Evolutionary conservation across 2,797 vertebrate genomes (phyloP).

Genomic region (Glyptemys insculpta): DNA sequence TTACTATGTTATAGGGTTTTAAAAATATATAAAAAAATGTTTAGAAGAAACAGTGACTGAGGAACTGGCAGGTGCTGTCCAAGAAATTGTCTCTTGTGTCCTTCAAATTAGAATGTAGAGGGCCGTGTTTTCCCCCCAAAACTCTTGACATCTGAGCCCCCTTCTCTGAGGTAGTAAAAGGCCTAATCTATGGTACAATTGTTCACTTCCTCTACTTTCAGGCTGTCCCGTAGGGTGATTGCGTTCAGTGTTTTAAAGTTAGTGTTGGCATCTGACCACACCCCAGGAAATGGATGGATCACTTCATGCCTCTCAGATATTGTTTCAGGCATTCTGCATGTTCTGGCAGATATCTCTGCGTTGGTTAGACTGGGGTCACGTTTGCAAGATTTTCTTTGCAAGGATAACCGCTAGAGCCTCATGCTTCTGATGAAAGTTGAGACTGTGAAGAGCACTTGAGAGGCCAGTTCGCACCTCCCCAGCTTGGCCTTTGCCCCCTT

Average conservation of each 20-base stretch:
- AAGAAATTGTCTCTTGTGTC: neutral
- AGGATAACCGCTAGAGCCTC: rapidly evolving
- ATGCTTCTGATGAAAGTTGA: neutral
- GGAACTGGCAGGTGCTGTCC: rapidly evolving
- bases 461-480: neutral
- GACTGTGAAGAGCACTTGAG: neutral
- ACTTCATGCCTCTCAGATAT: neutral
- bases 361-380: neutral
- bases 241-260: neutral
- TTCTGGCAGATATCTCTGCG: rapidly evolving
- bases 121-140: rapidly evolving
- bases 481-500: neutral
- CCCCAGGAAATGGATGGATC: neutral
- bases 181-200: rapidly evolving
- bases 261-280: neutral
- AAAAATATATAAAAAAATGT: no score
- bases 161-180: neutral
- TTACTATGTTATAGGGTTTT: neutral
- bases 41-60: rapidly evolving
- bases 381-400: neutral
- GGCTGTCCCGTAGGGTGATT: neutral
- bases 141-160: rapidly evolving
- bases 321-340: neutral
- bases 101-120: neutral
- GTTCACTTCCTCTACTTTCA: neutral